Evolutionary conservation across 2,113 vertebrate genomes (phyloP).

Genomic region (Lethenteron camtschaticum): DNA sequence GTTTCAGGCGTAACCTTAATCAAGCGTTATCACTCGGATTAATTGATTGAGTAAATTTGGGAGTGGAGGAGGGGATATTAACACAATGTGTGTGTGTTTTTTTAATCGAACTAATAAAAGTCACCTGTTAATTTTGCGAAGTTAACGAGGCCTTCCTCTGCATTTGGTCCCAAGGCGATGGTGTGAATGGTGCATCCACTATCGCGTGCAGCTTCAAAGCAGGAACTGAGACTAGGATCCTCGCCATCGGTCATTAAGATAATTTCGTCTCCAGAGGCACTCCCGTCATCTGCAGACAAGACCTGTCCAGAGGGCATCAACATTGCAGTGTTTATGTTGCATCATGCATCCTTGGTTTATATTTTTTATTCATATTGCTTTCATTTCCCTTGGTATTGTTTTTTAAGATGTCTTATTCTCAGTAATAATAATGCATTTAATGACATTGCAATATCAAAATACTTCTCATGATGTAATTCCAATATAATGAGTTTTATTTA

Average conservation of each 20-base stretch:
- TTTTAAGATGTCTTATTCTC: no score
- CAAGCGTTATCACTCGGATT: no score
- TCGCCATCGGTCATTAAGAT: neutral
- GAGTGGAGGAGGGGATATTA: no score
- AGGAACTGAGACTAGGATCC: neutral
- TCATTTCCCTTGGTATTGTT: no score
- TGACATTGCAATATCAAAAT: neutral
- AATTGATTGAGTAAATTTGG: no score
- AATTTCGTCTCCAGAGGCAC: conserved; percentile 7
- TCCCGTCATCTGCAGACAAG: conserved; percentile 14
- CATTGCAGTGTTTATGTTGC: no score
- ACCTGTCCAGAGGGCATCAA: conserved; percentile 14
- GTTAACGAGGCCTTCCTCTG: neutral
- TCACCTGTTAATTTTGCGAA: neutral
- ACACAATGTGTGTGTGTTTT: no score
- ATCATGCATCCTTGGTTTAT: no score
- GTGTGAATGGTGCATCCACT: neutral
- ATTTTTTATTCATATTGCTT: no score
- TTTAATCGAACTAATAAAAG: neutral
- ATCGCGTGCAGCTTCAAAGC: neutral
- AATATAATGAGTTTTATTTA: no score
- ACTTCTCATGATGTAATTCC: neutral
- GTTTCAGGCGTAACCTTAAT: no score
- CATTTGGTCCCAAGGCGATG: neutral
- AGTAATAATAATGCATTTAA: no score